Evolutionary conservation across 2,797 vertebrate genomes (phyloP), one percentile per base, ranked within the genome.

Genomic region (Knipowitschia caucasica): DNA sequence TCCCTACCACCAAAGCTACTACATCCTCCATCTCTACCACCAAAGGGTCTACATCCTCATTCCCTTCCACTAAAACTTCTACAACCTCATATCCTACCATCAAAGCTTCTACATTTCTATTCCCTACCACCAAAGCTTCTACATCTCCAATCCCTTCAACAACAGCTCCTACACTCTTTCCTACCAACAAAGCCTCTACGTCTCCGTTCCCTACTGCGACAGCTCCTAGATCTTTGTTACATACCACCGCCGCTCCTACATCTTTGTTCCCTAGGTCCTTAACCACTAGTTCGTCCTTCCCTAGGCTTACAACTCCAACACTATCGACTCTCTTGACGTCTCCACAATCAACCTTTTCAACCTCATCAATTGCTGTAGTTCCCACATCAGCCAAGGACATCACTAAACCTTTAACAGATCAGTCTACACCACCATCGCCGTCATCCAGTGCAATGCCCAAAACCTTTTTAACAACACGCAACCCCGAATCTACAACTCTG

Each of bases 301-400:
- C 27, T 6, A 29, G 27, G 10, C 27, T 10, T 30, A 10, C 27
- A 18, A 7, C 15, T 17, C 20, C 20, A 5, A 23, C 2, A 11
- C 10, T n/a, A 23, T 27, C 43, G 0, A 29, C 43, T 27, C 25
- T 10, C 11, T 5, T 29, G 15, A 12, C 46, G n/a, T 35, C 34
- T 56, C 46, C 36, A 57, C 58, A 71, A 35, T 18, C 73, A 26
- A 59, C 40, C 21, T 59, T 17, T 54, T 49, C 15, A 26, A 30
- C 25, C 7, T 45, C 7, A 15, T 17, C 17, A 15, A 67, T 26
- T 27, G 47, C 49, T 47, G 49, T 12, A 30, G 38, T 71, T 42
- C 67, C 59, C 56, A 66, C 40, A 26, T 46, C 29, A 44, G 31
- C 11, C 34, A 39, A 36, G 47, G 50, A 64, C 45, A 63, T 69